Conservation (phyloP, 2,113 vertebrate genomes). For the Rousettus leschenaultii region DNA sequence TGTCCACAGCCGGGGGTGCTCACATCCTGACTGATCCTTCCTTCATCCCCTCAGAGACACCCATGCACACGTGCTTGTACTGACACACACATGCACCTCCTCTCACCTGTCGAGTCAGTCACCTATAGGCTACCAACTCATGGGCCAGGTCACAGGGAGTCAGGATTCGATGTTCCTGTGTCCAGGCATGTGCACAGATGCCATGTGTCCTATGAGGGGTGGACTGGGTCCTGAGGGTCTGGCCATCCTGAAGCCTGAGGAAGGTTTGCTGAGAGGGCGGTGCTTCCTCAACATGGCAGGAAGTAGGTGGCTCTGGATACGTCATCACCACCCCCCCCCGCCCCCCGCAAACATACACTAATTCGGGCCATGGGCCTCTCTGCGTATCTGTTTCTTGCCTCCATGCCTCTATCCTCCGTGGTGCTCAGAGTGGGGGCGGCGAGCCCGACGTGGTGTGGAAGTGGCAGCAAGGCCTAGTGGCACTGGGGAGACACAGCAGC, state of each 20-base stretch:
- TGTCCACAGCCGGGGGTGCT: background rate
- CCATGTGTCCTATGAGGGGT: background rate
- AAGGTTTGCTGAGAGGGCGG: background rate
- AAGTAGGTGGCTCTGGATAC: background rate
- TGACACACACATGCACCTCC: fast-evolving
- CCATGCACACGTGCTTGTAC: too few species aligned
- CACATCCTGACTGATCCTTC: background rate
- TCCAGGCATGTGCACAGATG: fast-evolving
- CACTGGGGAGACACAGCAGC: background rate
- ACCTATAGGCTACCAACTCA: background rate
- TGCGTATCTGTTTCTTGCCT: background rate
- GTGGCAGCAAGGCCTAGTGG: conserved; percentile 22
- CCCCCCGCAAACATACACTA: background rate
- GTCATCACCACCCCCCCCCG: fast-evolving
- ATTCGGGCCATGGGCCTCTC: background rate
- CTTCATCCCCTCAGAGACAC: background rate
- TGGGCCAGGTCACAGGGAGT: background rate
- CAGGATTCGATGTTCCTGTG: background rate
- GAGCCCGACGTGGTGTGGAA: conserved; percentile 65
- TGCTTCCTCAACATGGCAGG: background rate
- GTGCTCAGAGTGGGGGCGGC: conserved; percentile 46
- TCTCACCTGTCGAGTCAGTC: background rate
- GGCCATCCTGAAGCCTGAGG: background rate
- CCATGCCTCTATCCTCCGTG: background rate
- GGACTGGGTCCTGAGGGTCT: background rate